Percentiles rank a stretch among this genome's conserved stretches.
Conservation (phyloP, 2,113 vertebrate species). For the Catharus bicknelli region DNA sequence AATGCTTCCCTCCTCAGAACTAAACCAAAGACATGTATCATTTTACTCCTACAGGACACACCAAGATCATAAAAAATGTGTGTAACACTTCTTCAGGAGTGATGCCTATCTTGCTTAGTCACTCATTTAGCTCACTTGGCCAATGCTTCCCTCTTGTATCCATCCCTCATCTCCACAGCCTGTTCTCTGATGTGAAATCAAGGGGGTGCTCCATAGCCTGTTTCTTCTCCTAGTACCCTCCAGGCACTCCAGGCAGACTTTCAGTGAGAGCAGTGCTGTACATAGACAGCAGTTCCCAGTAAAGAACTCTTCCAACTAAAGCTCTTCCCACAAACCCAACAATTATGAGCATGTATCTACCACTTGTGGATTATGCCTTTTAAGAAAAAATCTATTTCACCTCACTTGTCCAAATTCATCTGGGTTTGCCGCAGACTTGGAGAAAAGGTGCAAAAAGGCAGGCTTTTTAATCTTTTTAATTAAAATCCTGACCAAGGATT, state of each 20-base stretch:
- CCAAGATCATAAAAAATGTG: background rate
- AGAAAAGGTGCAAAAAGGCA: background rate
- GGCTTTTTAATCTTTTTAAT: background rate
- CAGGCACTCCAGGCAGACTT: background rate
- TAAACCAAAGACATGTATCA: background rate
- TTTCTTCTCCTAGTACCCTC: background rate
- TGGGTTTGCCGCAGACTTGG: background rate
- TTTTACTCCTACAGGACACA: background rate
- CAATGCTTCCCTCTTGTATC: background rate
- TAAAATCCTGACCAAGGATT: background rate
- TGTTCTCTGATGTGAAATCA: background rate
- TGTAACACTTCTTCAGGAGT: background rate
- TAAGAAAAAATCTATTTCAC: background rate
- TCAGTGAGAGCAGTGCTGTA: background rate
- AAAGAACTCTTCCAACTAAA: background rate
- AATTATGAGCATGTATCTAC: background rate
- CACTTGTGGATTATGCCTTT: background rate
- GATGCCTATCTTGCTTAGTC: background rate
- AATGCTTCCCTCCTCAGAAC: background rate
- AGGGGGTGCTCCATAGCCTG: too few relatives aligned
- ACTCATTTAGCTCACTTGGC: background rate
- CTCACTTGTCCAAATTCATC: background rate
- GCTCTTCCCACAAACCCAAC: background rate
- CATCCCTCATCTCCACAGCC: background rate
- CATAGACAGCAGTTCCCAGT: accelerated